phyloP scores from a whole-genome alignment of 2,113 vertebrate genomes.

The Vimba vimba region DNA sequence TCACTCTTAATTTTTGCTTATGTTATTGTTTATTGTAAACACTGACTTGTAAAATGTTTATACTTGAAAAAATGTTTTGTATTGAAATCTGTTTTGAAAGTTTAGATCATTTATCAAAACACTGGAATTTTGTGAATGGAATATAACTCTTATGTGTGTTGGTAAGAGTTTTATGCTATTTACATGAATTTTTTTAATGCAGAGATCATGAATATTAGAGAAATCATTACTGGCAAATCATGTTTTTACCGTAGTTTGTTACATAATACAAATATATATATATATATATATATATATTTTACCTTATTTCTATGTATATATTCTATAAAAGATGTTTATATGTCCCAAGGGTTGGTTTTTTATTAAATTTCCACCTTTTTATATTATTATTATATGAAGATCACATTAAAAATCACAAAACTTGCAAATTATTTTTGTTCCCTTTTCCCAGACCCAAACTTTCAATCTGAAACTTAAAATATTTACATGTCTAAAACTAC shows the following conservation, averaged over 20 bases:
- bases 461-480: neutral
- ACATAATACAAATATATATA: neutral
- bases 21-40: neutral
- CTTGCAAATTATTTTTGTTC: neutral
- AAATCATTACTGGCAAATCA: neutral
- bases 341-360: neutral
- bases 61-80: neutral
- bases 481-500: too few relatives aligned
- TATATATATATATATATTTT: neutral
- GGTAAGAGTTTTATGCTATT: neutral
- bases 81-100: neutral
- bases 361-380: neutral
- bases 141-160: neutral
- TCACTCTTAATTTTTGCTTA: neutral
- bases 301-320: neutral
- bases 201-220: neutral
- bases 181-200: neutral
- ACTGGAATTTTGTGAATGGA: neutral
- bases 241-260: neutral
- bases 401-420: neutral
- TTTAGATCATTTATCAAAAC: neutral
- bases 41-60: neutral
- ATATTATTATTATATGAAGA: neutral
- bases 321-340: neutral
- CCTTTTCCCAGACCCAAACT: neutral